phyloP scores from a whole-genome alignment of 2,888 invertebrate species.

The Chrysotoxum bicinctum region DNA sequence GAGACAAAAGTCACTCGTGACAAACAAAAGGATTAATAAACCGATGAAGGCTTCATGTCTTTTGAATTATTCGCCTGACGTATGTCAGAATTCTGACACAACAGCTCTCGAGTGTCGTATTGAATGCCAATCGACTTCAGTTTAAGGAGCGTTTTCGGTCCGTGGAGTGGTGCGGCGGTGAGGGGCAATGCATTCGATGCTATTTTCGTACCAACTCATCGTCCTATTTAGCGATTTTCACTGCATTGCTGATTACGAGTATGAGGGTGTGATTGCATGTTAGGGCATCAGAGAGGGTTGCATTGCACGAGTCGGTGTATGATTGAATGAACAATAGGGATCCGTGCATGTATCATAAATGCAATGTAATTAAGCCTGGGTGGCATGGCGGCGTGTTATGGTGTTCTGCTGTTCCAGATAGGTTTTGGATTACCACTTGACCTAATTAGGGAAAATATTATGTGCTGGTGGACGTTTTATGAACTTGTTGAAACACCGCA shows the following conservation, averaged over 20 bases:
- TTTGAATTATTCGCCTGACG: conserved; percentile 35
- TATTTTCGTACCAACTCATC: conserved; percentile 15
- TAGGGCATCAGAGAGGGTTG: conserved; percentile 9
- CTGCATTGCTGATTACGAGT: conserved; percentile 23
- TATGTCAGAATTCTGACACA: conserved; percentile 42
- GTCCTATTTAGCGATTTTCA: conserved; percentile 18
- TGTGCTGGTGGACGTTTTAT: conserved; percentile 4
- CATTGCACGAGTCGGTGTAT: not conserved
- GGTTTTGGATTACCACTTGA: conserved; percentile 62
- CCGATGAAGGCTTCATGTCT: conserved; percentile 31
- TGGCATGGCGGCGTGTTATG: not conserved
- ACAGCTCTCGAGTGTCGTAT: conserved; percentile 3
- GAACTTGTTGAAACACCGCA: conserved; percentile 19
- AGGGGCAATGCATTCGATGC: not conserved
- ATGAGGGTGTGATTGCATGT: conserved; percentile 51
- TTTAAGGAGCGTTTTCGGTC: not conserved
- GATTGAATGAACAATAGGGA: conserved; percentile 29
- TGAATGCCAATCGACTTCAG: conserved; percentile 41
- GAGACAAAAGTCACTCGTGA: conserved; percentile 27
- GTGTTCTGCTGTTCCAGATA: conserved; percentile 14
- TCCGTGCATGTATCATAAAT: conserved; percentile 31
- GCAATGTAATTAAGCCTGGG: conserved; percentile 48
- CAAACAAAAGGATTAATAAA: conserved; percentile 52
- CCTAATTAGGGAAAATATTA: conserved; percentile 53
- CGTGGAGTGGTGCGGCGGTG: not conserved